A percentile compares a stretch with the other conserved stretches of the same genome.
Conservation (phyloP, 1,140 invertebrate genomes). For the Rhopalosiphum padi region DNA sequence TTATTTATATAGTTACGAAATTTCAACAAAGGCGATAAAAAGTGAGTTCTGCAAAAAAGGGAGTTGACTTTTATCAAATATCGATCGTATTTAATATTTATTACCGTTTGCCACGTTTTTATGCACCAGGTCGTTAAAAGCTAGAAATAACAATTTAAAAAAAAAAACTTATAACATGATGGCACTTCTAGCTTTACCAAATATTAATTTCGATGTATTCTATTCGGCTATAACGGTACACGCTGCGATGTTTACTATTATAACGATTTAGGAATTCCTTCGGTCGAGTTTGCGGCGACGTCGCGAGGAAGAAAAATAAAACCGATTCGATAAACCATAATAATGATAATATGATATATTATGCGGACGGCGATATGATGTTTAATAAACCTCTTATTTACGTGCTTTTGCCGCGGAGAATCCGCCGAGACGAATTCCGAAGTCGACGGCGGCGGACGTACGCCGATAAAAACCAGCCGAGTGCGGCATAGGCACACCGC, state of each 20-base stretch:
- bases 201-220: neutral
- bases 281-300: neutral
- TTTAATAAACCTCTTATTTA: neutral
- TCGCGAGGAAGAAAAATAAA: neutral
- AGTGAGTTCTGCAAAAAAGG: neutral
- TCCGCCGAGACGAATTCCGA: neutral
- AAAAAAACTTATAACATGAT: neutral
- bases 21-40: neutral
- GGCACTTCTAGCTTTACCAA: neutral
- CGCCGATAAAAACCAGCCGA: neutral
- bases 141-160: too few relatives aligned
- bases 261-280: neutral
- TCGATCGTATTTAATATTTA: neutral
- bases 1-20: neutral
- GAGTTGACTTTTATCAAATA: neutral
- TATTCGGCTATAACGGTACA: neutral
- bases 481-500: neutral
- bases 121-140: neutral
- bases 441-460: neutral
- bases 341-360: neutral
- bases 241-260: neutral
- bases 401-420: neutral
- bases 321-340: neutral
- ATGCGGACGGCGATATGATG: neutral
- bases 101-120: neutral